phyloP scores from a whole-genome alignment of 2,113 vertebrate genomes.

The Grus americana region DNA sequence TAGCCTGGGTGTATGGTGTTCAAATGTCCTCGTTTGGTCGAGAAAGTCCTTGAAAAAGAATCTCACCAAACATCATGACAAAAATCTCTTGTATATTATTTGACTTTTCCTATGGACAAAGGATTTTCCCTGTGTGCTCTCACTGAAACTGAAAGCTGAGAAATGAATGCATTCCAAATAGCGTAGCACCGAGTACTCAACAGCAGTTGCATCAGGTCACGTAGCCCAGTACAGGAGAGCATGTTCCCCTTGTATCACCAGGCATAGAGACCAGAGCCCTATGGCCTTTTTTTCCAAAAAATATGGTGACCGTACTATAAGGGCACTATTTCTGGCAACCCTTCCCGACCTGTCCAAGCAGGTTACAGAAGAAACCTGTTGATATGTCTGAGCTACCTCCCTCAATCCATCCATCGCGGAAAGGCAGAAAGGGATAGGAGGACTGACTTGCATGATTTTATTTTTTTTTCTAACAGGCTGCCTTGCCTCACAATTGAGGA shows the following conservation, averaged over 20 bases:
- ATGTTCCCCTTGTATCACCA: neutral
- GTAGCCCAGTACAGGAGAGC: neutral
- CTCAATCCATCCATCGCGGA: neutral
- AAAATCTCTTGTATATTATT: neutral
- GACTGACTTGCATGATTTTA: neutral
- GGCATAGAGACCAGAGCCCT: neutral
- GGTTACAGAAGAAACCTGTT: neutral
- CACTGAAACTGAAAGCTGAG: neutral
- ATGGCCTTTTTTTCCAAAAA: neutral
- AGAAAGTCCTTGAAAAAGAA: neutral
- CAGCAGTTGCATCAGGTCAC: neutral
- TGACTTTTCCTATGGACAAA: neutral
- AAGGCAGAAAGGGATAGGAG: neutral
- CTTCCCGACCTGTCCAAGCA: neutral
- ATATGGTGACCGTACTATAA: neutral
- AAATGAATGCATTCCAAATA: neutral
- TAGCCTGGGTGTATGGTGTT: neutral
- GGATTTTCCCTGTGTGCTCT: neutral
- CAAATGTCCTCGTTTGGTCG: neutral
- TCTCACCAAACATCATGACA: neutral
- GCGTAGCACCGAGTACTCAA: neutral
- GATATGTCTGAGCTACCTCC: neutral
- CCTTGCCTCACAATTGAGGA: neutral
- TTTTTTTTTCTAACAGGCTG: neutral
- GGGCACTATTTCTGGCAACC: neutral